Conservation (phyloP, 2,888 invertebrate species). For the Pantelozetes paolii region DNA sequence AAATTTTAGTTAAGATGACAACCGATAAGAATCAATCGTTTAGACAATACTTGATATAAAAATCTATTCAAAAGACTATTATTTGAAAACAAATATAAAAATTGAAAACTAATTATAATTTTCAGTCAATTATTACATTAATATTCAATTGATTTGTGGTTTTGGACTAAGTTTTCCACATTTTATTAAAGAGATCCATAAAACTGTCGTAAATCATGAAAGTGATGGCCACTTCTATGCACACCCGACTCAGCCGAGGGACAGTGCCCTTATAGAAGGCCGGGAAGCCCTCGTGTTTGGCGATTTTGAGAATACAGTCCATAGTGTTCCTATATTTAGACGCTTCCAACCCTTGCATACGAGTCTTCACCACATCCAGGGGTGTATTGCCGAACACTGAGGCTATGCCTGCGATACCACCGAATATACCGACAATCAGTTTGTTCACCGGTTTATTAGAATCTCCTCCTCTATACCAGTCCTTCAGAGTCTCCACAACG, state of each 20-base stretch:
- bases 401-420: conserved; percentile 89
- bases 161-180: conserved; percentile 61
- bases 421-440: conserved; percentile 79
- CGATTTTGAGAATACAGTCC: conserved; percentile 86
- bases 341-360: conserved; percentile 99
- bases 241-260: conserved; percentile 89
- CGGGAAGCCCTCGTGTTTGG: conserved; percentile 83
- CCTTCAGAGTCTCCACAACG: conserved; percentile 91
- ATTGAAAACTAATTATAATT: too few relatives aligned
- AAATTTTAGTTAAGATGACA: too few relatives aligned
- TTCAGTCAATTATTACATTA: background rate
- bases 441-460: conserved; percentile 78
- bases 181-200: conserved; percentile 87
- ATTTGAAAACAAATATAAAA: too few relatives aligned
- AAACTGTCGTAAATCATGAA: conserved; percentile 99
- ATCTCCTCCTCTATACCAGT: conserved; percentile 83
- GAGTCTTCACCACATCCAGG: conserved; percentile 95
- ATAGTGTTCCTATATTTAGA: conserved; percentile 86
- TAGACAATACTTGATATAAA: too few relatives aligned
- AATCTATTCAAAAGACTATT: too few relatives aligned
- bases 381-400: conserved; percentile 99
- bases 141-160: background rate
- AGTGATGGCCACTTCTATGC: conserved; percentile 95
- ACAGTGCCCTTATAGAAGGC: conserved; percentile 99
- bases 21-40: too few relatives aligned